Base-by-base conservation (phyloP, 2,888 invertebrate species). In the Aethes cnicana region DNA sequence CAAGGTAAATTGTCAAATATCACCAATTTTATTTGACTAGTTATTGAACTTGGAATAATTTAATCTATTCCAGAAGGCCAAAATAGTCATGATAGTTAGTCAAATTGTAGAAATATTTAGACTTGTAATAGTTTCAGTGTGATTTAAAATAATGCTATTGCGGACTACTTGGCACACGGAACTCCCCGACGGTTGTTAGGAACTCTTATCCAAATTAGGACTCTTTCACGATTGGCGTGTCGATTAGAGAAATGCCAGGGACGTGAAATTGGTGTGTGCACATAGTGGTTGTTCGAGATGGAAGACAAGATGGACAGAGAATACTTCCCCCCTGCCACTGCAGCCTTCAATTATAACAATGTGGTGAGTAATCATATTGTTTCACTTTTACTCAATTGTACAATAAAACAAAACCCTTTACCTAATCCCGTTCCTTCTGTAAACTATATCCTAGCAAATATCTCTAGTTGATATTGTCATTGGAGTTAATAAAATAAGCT, bases 291-390 rank as follows among this genome's bases (percentile, higher is more conserved):
- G 23, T 20, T 59, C 62, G 78, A 59, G 63, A 88, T 88, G 88
- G 82, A 84, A 58, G 88, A 88, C 53, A 88, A 88, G 66, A 67
- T 86, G 55, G 85, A 88, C 54, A 67, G 77, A 67, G 88, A 88
- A 69, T 87, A 84, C 63, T 88, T 77, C 62, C 79, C 78, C 60
- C 73, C 85, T 63, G 84, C 74, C 47, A 74, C 83, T 57, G 74
- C 84, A 73, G 75, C 84, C 74, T 88, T 85, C 80, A 88, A 88
- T 66, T 87, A 80, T 59, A 85, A 85, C 69, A 88, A 88, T 81
- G 85, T 86, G 88, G 88, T 88, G 66, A 84, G 87, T 82, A 55
- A 52, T 52, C 28, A 17, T 37, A 37, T 43, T 37, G 43, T 50
- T 43, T 7, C 12, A 43, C 50, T 50, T 50, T 50, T 50, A 50